These are phyloP conservation scores for Caenorhabditis sp. DNA, from an alignment of 2,888 invertebrate species.

Conservation along the genomic window DNA sequence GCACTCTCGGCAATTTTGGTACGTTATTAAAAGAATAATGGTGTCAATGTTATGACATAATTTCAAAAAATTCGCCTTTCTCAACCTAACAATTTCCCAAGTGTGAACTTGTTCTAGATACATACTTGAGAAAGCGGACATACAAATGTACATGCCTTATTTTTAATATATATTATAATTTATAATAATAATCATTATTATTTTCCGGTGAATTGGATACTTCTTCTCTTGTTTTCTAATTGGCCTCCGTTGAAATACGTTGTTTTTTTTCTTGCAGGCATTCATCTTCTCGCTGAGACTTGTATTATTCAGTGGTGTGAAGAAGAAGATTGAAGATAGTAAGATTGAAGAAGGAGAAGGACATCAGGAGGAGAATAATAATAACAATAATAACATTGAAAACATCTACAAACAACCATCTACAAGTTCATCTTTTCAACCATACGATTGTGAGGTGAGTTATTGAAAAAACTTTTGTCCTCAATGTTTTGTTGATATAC, in stretches of 20 bases:
- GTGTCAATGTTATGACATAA: too few species aligned
- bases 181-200: background rate
- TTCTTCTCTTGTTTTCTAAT: constrained; percentile 1
- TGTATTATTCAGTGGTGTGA: constrained; percentile 40
- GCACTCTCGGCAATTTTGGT: constrained; percentile 34
- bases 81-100: background rate
- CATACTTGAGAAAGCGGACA: background rate
- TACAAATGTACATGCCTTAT: background rate
- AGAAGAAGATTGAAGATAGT: constrained; percentile 22
- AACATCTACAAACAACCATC: constrained; percentile 12
- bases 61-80: background rate
- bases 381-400: constrained; percentile 32
- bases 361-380: constrained; percentile 24
- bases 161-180: background rate
- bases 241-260: background rate
- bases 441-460: constrained; percentile 6
- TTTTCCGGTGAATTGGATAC: background rate
- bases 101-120: background rate
- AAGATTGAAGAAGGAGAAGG: constrained; percentile 13
- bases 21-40: too few species aligned
- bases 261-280: constrained; percentile 36
- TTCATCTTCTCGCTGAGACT: constrained; percentile 48
- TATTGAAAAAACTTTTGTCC: too few species aligned
- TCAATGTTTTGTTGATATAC: too few species aligned
- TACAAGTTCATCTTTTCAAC: constrained; percentile 13